Evolutionary conservation across 2,888 invertebrate genomes (phyloP).

Genomic region (Erannis defoliaria): DNA sequence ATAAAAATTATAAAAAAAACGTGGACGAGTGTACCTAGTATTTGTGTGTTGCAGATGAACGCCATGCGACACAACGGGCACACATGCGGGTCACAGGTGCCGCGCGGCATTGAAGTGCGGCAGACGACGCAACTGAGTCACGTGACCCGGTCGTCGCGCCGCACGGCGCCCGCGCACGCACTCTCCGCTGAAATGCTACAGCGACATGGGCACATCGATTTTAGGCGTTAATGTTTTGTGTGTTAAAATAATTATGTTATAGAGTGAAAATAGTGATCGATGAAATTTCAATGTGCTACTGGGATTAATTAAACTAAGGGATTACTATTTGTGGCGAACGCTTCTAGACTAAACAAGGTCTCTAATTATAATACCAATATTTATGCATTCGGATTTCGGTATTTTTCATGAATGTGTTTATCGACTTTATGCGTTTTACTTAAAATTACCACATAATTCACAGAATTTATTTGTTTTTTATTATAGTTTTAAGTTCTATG

Average conservation of each 20-base stretch:
- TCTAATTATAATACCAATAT: too few species aligned
- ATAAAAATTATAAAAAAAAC: too few species aligned
- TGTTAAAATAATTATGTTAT: neutral
- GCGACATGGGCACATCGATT: slow-evolving; percentile 76
- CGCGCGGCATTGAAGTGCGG: slow-evolving; percentile 65
- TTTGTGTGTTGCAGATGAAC: slow-evolving; percentile 69
- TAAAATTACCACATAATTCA: too few species aligned
- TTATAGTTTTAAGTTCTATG: too few species aligned
- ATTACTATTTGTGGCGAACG: too few species aligned
- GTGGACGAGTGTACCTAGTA: too few species aligned
- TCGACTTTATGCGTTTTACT: too few species aligned
- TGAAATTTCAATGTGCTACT: neutral
- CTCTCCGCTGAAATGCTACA: slow-evolving; percentile 77
- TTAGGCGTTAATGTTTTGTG: slow-evolving; percentile 60
- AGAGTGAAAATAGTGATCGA: neutral
- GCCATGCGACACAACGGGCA: slow-evolving; percentile 70
- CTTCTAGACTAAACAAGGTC: too few species aligned
- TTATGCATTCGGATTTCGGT: too few species aligned
- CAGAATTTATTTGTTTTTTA: too few species aligned
- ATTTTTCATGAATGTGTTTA: too few species aligned
- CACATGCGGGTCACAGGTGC: slow-evolving; percentile 51
- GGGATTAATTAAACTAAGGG: too few species aligned
- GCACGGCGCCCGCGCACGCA: slow-evolving; percentile 76
- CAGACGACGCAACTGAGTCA: slow-evolving; percentile 75
- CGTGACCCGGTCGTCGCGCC: slow-evolving; percentile 76